Evolutionary conservation across 1,140 invertebrate species (phyloP), one percentile per base, ranked within the genome.

Genomic region (Proctacanthus coquilletti): DNA sequence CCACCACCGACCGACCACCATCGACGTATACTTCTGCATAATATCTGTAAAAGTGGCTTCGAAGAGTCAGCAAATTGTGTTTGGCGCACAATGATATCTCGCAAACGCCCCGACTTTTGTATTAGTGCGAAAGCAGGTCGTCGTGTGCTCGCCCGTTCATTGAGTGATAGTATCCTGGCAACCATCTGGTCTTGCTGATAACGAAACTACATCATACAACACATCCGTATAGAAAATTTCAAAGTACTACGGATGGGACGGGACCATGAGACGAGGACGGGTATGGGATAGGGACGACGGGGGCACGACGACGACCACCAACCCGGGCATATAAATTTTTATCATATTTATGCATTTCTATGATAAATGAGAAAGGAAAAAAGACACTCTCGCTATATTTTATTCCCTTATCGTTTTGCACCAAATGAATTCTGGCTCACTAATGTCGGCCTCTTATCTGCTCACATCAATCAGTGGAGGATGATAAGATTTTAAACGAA

Each of bases 281-380:
- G n/a, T 6, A 25, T 8, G 23, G 23, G n/a, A 25, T 25, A 25
- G n/a, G n/a, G 23, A 25, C 23, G 23, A 25, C 23, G 23, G 23
- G 6, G 23, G n/a, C 23, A 25, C 23, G 6, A 8, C n/a, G 6
- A 17, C 30, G 6, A 15, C 30, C 30, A 32, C 13, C 5, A 6
- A 32, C 30, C 5, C 5, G 13, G 6, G 8, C 30, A 17, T 6
- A 32, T 6, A 32, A 5, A 32, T 32, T 32, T 25, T 32, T 32
- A 32, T 32, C 30, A 17, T 32, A 32, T 32, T 32, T 32, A 32
- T 32, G 30, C 30, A 32, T 32, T 32, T 32, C 13, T 32, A 32
- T 32, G 30, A 32, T 32, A 32, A 32, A 32, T 32, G 30, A 32
- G 30, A 15, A 32, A 32, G 5, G 30, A 32, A 32, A 32, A 32